Evolutionary conservation across 2,888 invertebrate species (phyloP).

Genomic region (Acleris holmiana): DNA sequence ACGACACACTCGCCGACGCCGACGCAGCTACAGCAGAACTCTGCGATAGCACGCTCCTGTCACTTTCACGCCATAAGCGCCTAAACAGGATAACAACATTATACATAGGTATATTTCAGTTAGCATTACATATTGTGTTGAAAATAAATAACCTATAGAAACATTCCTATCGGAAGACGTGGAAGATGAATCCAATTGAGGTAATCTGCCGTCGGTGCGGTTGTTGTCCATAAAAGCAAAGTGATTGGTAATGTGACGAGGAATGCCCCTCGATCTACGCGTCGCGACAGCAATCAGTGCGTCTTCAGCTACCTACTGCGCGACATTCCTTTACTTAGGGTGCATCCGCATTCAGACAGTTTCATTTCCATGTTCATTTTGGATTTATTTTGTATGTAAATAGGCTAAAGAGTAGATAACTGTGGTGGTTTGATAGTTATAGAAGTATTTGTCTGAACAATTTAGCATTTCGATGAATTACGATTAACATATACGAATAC

Average conservation of each 20-base stretch:
- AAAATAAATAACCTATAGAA: slow-evolving; percentile 11
- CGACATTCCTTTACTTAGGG: slow-evolving; percentile 20
- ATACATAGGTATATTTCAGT: background rate
- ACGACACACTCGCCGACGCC: slow-evolving; percentile 62
- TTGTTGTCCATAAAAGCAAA: slow-evolving; percentile 53
- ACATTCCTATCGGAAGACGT: slow-evolving; percentile 12
- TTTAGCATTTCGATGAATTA: too few relatives aligned
- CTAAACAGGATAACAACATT: slow-evolving; percentile 7
- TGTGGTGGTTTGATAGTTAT: too few relatives aligned
- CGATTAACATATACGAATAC: too few relatives aligned
- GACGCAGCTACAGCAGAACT: slow-evolving; percentile 18
- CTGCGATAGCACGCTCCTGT: slow-evolving; percentile 10
- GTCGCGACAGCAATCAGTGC: slow-evolving; percentile 46
- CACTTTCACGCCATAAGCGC: slow-evolving; percentile 18
- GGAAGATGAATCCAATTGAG: slow-evolving; percentile 27
- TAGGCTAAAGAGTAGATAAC: too few relatives aligned
- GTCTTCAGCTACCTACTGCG: slow-evolving; percentile 41
- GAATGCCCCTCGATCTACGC: slow-evolving; percentile 48
- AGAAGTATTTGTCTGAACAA: too few relatives aligned
- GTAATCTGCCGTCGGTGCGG: slow-evolving; percentile 25
- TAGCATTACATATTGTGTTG: background rate
- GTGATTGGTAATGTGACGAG: slow-evolving; percentile 43
- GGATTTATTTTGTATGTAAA: background rate
- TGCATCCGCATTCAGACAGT: slow-evolving; percentile 28
- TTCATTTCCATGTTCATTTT: background rate